These are phyloP conservation scores for Bembecia ichneumoniformis DNA, from an alignment of 2,888 invertebrate genomes.

Conservation along the genomic window DNA sequence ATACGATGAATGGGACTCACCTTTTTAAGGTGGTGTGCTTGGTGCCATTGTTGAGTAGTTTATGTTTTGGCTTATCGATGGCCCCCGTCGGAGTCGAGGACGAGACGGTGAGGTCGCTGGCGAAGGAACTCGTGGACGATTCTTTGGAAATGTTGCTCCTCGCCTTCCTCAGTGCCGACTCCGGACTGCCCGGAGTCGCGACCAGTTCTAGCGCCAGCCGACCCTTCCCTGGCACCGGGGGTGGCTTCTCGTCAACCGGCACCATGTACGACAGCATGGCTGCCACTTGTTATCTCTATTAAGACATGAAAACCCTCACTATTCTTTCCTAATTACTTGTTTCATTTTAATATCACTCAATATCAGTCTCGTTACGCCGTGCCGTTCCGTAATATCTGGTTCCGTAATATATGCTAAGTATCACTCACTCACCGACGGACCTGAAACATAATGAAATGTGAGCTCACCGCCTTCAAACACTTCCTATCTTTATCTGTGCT, in stretches of 20 bases:
- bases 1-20: constrained; percentile 43
- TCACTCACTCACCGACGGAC: constrained; percentile 7
- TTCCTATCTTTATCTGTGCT: too few relatives aligned
- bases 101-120: constrained; percentile 76
- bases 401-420: not conserved
- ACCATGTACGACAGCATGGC: constrained; percentile 85
- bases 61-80: constrained; percentile 77
- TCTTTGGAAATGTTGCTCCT: constrained; percentile 73
- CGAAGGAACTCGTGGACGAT: constrained; percentile 80
- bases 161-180: constrained; percentile 36
- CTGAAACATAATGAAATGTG: not conserved
- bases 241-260: constrained; percentile 83
- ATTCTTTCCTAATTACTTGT: constrained; percentile 1
- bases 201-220: constrained; percentile 56
- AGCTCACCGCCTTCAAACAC: too few relatives aligned
- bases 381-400: not conserved
- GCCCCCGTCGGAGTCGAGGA: constrained; percentile 75
- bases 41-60: constrained; percentile 77
- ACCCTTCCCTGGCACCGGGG: constrained; percentile 71
- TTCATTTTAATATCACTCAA: constrained; percentile 12
- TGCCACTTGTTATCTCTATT: constrained; percentile 14
- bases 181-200: constrained; percentile 48
- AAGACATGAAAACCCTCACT: constrained; percentile 13
- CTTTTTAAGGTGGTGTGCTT: constrained; percentile 82
- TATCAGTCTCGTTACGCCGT: constrained; percentile 8